These are phyloP conservation scores for Amblyteles armatorius DNA, from an alignment of 2,888 invertebrate genomes.

Conservation along the genomic window DNA sequence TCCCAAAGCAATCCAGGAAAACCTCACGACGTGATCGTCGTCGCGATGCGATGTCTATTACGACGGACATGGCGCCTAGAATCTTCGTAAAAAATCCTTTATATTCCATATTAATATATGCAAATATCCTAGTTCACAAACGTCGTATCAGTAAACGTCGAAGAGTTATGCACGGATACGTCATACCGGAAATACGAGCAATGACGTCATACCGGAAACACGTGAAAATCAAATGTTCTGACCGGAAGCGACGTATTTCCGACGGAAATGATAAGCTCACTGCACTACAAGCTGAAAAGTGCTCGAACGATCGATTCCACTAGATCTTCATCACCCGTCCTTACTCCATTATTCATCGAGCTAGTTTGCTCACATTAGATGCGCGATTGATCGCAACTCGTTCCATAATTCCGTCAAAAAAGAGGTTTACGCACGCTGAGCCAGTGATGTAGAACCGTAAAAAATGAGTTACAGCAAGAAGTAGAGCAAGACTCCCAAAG, in stretches of 20 bases:
- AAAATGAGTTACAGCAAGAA: neutral
- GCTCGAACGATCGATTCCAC: too few relatives aligned
- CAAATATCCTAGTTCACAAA: conserved; percentile 17
- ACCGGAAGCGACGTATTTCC: too few relatives aligned
- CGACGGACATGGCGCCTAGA: neutral
- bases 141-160: neutral
- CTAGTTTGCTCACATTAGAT: neutral
- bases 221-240: too few relatives aligned
- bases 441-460: neutral
- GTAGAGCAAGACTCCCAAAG: neutral
- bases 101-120: conserved; percentile 25
- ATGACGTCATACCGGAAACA: too few relatives aligned
- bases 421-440: neutral
- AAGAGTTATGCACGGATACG: neutral
- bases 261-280: too few relatives aligned
- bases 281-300: too few relatives aligned
- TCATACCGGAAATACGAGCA: too few relatives aligned
- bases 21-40: neutral
- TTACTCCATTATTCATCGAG: too few relatives aligned
- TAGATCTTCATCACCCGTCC: too few relatives aligned
- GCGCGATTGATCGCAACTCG: neutral
- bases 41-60: neutral
- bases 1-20: neutral
- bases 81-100: neutral
- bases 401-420: neutral